Base-by-base conservation (phyloP, 1,140 invertebrate species). In the Drosophila ironensis region DNA sequence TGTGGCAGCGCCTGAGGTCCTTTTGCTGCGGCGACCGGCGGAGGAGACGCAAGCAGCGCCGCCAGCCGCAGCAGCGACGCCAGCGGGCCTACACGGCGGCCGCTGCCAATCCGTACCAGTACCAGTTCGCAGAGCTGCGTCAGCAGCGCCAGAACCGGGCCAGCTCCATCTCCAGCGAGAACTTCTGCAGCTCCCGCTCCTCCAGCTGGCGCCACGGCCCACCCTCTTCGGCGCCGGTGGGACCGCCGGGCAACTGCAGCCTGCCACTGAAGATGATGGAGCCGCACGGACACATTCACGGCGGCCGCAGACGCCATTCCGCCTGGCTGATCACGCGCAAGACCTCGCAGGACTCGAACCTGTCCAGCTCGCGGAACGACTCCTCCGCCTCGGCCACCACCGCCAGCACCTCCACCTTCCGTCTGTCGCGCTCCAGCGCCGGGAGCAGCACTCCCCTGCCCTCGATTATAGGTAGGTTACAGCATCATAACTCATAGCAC, bases 251-350 rank as follows among this genome's bases (percentile, higher is more conserved):
- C 7, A 94, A 94, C 53, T 94, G 94, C 78, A 93, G 94, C 0
- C 94, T 96, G 50, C 95, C 95, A 0, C 90, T 96, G 33, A 91
- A 94, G 57, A 75, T 95, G 19, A 88, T 96, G 8, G 95, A 96
- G 72, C 94, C 95, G 0, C 69, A 75, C 17, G 70, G 71, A 0
- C 80, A 3, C 78, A 77, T 14, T 0, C 75, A 87, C 8, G 80
- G 78, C 8, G 80, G 78, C 0, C 94, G 95, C 73, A 91, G 95
- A 17, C 91, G 95, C 48, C 93, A 95, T 2, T 95, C 96, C 0
- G 96, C 96, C 0, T 97, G 96, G 96, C 91, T 96, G 14, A 95
- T 97, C 3, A 96, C 96, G 0, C 91, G 96, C 12, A 97, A 97
- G 90, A 95, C 96, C 0, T 97, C 95, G 0, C 96, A 97, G 88